Conservation (phyloP, 1,140 invertebrate genomes). For the Neoseiulus cucumeris region DNA sequence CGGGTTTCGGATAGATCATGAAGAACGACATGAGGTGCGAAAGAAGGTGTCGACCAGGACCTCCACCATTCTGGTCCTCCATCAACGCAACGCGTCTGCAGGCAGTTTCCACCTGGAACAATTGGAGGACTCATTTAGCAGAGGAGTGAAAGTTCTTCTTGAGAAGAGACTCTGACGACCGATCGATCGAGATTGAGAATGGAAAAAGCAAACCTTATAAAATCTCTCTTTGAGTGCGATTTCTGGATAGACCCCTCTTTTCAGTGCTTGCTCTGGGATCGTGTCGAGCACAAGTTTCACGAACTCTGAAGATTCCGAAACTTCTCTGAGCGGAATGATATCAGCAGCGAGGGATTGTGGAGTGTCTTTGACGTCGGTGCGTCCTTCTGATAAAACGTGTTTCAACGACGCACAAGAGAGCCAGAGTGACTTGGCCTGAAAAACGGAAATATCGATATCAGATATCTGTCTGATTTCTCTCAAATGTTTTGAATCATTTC, state of each 20-base stretch:
- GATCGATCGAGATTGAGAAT: too few species aligned
- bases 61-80: conserved; percentile 47
- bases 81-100: conserved; percentile 52
- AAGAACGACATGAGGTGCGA: conserved; percentile 58
- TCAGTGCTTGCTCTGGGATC: conserved; percentile 50
- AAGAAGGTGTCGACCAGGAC: conserved; percentile 55
- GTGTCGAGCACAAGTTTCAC: conserved; percentile 47
- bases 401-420: not conserved
- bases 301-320: conserved; percentile 28
- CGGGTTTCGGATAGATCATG: conserved; percentile 27
- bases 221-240: conserved; percentile 62
- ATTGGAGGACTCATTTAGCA: too few species aligned
- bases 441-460: not conserved
- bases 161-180: too few species aligned
- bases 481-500: not conserved
- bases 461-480: too few species aligned
- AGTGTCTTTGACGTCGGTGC: not conserved
- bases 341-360: conserved; percentile 7
- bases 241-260: conserved; percentile 64
- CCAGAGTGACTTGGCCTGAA: conserved; percentile 11
- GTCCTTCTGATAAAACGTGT: not conserved
- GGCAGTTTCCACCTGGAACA: conserved; percentile 18
- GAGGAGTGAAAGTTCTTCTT: too few species aligned
- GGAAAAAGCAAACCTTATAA: conserved; percentile 37
- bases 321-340: not conserved